A percentile compares a stretch with the other conserved stretches of the same genome.
Conservation (phyloP, 2,797 vertebrate species). For the Parambassis ranga region DNA sequence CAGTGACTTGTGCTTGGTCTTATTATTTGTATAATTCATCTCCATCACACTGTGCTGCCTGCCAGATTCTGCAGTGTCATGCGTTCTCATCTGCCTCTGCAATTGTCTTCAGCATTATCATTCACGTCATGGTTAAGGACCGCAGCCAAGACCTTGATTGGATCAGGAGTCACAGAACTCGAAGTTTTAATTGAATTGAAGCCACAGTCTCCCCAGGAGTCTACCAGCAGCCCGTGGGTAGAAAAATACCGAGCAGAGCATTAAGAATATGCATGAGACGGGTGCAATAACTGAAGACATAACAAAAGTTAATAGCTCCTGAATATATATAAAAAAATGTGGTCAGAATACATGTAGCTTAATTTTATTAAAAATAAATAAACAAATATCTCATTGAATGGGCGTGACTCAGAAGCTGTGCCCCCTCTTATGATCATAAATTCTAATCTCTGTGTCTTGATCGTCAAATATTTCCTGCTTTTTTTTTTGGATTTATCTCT, state of each 20-base stretch:
- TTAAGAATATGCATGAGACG: conserved; percentile 53
- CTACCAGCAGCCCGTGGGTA: conserved; percentile 29
- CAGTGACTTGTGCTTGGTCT: conserved; percentile 16
- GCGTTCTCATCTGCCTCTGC: conserved; percentile 28
- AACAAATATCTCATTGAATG: conserved; percentile 9
- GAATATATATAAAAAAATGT: conserved; percentile 21
- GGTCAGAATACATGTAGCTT: neutral
- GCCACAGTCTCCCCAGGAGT: conserved; percentile 44
- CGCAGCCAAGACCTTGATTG: conserved; percentile 61
- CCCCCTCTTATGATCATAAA: neutral
- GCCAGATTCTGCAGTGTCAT: conserved; percentile 11
- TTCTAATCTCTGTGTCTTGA: conserved; percentile 1
- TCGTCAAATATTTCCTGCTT: neutral
- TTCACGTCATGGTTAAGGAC: conserved; percentile 56
- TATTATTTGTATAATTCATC: conserved; percentile 13
- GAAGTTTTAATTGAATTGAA: conserved; percentile 71
- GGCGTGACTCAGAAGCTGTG: neutral
- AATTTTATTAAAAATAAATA: neutral
- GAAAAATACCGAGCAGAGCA: conserved; percentile 51
- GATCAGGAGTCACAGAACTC: conserved; percentile 65
- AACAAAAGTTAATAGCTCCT: conserved; percentile 40
- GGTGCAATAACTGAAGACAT: conserved; percentile 40
- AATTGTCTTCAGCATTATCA: conserved; percentile 54
- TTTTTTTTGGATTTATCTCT: conserved; percentile 6
- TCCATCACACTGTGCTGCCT: neutral